Evolutionary conservation across 2,888 invertebrate genomes (phyloP), one percentile per base, ranked within the genome.

Genomic region (Drosophila picticornis): DNA sequence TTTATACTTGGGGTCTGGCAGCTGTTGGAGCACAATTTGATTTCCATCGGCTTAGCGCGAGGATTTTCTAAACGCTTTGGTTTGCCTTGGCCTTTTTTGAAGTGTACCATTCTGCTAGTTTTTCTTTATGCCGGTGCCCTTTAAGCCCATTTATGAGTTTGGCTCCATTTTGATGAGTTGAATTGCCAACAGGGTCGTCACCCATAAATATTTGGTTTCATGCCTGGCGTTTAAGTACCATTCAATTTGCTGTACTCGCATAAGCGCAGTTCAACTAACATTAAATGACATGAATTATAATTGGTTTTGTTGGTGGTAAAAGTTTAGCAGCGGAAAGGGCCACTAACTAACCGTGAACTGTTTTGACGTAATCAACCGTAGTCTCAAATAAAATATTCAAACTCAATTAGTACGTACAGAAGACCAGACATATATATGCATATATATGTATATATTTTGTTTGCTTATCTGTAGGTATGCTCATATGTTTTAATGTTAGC

Each of bases 21-120:
- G 77, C 75, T 82, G 82, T 75, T 72, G 72, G 70, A 64, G 56
- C 58, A 72, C 62, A 82, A 75, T 80, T 82, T 83, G 78, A 80
- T 82, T 82, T 83, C 59, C 72, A 74, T 58, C 66, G 72, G 83
- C 71, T 82, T 83, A 68, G 75, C 83, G 75, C 70, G 53, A 52
- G 79, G 74, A 79, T 81, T 79, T 79, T 59, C 72, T 71, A 75
- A 74, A 77, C 68, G 68, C 72, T 72, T 75, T 60, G 73, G 65
- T 76, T 60, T 63, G 62, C 53, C 55, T 48, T 65, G 66, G 34
- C 38, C 36, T 51, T 46, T 69, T 67, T 62, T 70, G 5, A n/a
- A 43, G 46, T 50, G 25, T 13, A 32, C 51, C 53, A 51, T 58
- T 60, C 51, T 53, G 40, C 19, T 63, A 31, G 36, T 60, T 58